Evolutionary conservation across 2,797 vertebrate genomes (phyloP).

Genomic region (Valencia hispanica): DNA sequence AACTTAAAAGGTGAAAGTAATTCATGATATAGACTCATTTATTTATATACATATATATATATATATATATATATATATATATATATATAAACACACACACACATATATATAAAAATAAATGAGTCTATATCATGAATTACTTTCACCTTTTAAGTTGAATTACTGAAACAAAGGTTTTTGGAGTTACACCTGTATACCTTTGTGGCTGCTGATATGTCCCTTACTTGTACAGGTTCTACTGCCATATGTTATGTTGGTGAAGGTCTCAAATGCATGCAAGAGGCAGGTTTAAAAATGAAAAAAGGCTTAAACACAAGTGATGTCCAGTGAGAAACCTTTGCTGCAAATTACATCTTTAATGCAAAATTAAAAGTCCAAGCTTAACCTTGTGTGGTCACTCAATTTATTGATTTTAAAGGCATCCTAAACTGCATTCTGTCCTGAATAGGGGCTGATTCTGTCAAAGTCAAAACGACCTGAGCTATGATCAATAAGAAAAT

Average conservation of each 20-base stretch:
- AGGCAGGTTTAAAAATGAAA: not conserved
- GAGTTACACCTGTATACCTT: too few species aligned
- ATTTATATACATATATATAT: too few species aligned
- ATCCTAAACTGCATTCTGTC: slow-evolving; percentile 17
- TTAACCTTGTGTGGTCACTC: slow-evolving; percentile 29
- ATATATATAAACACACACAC: too few species aligned
- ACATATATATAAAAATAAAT: too few species aligned
- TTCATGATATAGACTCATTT: too few species aligned
- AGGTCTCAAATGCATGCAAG: not conserved
- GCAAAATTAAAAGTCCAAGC: slow-evolving; percentile 22
- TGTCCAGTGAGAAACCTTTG: not conserved
- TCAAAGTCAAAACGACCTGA: slow-evolving; percentile 39
- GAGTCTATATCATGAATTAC: too few species aligned
- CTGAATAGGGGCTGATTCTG: slow-evolving; percentile 24
- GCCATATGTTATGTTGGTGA: not conserved
- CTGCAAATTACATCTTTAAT: slow-evolving; percentile 7
- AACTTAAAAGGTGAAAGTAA: too few species aligned
- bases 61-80: too few species aligned
- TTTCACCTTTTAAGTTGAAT: too few species aligned
- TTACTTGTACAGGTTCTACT: not conserved
- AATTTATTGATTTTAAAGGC: slow-evolving; percentile 52
- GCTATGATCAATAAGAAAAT: slow-evolving; percentile 54
- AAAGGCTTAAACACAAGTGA: not conserved
- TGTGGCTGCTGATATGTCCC: not conserved
- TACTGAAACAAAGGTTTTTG: too few species aligned